Base-by-base conservation (phyloP, 1,140 invertebrate genomes). In the Leptonema lineaticorne region DNA sequence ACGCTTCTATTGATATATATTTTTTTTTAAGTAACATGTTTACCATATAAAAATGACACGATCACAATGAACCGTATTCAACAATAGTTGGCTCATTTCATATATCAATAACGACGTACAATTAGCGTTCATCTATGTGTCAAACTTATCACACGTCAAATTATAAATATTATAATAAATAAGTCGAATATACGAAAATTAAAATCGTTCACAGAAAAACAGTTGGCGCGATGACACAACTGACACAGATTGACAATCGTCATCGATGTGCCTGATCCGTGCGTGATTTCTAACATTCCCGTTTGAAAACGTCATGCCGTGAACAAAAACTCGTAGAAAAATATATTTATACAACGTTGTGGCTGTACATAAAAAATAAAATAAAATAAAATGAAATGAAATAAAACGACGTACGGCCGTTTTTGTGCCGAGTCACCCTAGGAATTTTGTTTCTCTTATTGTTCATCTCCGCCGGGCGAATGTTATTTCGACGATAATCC, bases 351-450 rank as follows among this genome's bases (percentile, higher is more conserved):
- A n/a, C n/a, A n/a, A n/a, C n/a, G n/a, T n/a, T n/a, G n/a, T n/a
- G n/a, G n/a, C n/a, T n/a, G n/a, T 53, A 24, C 50, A 53, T 9
- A 53, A 53, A 24, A 26, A 41, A 53, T 9, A 53, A 1, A 8
- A 48, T 28, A 41, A 45, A 11, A 7, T 41, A 63, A n/a, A 58
- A 58, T 16, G 41, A 20, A 45, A 28, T 18, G 24, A 7, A 29
- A 66, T 29, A 56, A 57, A 67, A 37, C 27, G 14, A 14, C 37
- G 37, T 7, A 18, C n/a, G 2, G 24, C 20, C 50, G 50, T 18
- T 33, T 30, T 63, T 46, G 50, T 53, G 67, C 16, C 67, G 22
- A 68, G 67, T 68, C 67, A 68, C 58, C 67, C 20, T 33, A n/a
- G n/a, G 67, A 68, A 50, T 63, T 63, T 60, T 45, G 57, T 27